Evolutionary conservation across 1,140 invertebrate species (phyloP).

Genomic region (Mizuhopecten yessoensis): DNA sequence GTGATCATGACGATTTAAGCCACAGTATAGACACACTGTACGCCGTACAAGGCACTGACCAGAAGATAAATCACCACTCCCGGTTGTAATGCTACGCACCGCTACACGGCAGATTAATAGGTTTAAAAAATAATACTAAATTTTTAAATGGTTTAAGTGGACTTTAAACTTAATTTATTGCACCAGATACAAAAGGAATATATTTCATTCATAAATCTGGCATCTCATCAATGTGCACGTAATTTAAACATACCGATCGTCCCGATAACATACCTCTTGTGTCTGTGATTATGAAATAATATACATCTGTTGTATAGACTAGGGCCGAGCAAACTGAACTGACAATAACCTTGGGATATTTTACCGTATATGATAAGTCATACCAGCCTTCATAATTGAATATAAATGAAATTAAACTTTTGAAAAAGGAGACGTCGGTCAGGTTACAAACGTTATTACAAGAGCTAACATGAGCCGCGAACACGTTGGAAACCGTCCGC

Average conservation of each 20-base stretch:
- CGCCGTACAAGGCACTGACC: neutral
- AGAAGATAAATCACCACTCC: neutral
- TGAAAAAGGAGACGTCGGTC: neutral
- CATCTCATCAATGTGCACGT: neutral
- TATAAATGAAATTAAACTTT: neutral
- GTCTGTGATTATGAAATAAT: neutral
- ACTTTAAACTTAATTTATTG: neutral
- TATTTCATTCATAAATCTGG: conserved; percentile 29
- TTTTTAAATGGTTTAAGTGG: neutral
- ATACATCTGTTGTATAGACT: neutral
- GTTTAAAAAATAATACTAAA: neutral
- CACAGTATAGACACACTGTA: too few species aligned
- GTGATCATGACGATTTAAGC: conserved; percentile 11
- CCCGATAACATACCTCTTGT: neutral
- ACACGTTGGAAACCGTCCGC: neutral
- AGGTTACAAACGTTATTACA: neutral
- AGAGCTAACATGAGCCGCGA: neutral
- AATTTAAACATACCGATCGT: neutral
- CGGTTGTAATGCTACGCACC: neutral
- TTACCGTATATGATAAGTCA: neutral
- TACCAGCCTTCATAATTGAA: neutral
- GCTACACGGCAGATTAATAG: neutral
- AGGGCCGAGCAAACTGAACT: neutral
- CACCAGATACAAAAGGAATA: conserved; percentile 22
- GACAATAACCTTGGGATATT: neutral